Evolutionary conservation across 2,113 vertebrate species (phyloP).

Genomic region (Leptobrachium leishanense): DNA sequence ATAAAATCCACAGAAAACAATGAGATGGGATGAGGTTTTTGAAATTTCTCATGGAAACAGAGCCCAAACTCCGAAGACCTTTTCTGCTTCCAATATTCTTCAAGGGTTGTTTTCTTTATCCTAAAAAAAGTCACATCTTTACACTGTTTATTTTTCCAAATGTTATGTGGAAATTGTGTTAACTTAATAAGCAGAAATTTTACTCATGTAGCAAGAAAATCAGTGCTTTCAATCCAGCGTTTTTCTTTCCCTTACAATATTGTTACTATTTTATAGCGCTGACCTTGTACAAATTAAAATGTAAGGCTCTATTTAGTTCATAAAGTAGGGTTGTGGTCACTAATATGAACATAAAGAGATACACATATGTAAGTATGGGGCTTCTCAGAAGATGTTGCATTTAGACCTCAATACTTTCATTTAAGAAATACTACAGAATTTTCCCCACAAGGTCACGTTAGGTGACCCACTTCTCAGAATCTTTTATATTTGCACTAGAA

Average conservation of each 20-base stretch:
- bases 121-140: slow-evolving; percentile 40
- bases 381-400: too few species aligned
- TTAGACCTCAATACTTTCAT: too few species aligned
- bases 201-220: slow-evolving; percentile 45
- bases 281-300: slow-evolving; percentile 9
- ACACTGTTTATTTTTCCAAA: slow-evolving; percentile 48
- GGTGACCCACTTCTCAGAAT: too few species aligned
- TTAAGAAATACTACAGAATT: too few species aligned
- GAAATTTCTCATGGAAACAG: slow-evolving; percentile 46
- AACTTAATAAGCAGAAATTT: slow-evolving; percentile 48
- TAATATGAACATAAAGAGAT: too few species aligned
- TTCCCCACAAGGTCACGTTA: too few species aligned
- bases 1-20: slow-evolving; percentile 33
- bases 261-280: slow-evolving; percentile 34
- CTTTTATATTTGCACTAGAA: too few species aligned
- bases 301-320: not conserved
- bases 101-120: slow-evolving; percentile 32
- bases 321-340: not conserved
- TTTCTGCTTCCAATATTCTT: slow-evolving; percentile 43
- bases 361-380: too few species aligned
- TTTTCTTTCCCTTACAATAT: slow-evolving; percentile 18
- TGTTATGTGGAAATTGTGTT: slow-evolving; percentile 49
- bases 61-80: slow-evolving; percentile 35
- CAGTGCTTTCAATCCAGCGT: slow-evolving; percentile 18
- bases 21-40: slow-evolving; percentile 27